Evolutionary conservation across 2,888 invertebrate species (phyloP), one percentile per base, ranked within the genome.

Genomic region (Polyommatus iphigenia): DNA sequence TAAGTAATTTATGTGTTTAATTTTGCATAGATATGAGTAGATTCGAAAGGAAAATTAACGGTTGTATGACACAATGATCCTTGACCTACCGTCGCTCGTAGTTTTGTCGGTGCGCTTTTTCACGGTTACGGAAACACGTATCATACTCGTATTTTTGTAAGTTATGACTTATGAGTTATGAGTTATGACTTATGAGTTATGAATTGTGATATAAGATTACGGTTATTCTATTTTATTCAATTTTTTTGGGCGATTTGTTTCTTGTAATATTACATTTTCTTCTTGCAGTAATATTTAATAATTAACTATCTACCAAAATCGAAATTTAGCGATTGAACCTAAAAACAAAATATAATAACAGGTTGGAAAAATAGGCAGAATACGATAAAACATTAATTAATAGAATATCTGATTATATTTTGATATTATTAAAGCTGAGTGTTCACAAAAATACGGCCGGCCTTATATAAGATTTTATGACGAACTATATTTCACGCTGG

Each of bases 21-120:
- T 29, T 73, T 75, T 54, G 50, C 75, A 32, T 75, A 75, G 62
- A 76, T 83, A 81, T 83, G 81, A 84, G 85, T 84, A 88, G 85
- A 87, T 89, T 89, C 86, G 87, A 90, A 88, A 88, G 88, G 86
- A 84, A 87, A 86, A 87, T 83, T 85, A 82, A 82, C 82, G 83
- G 85, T 85, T 86, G 86, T 87, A 87, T 89, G 85, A 84, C 84
- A 90, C 88, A 83, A 78, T 90, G 87, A 85, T 86, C 92, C 92
- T 92, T 92, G 92, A 91, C 91, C 89, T 82, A 86, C 89, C 88
- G 85, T 82, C 85, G 85, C 87, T 87, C 79, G 79, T 86, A 85
- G 84, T 84, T 83, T 83, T 83, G 83, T 86, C 82, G 82, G 83
- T 81, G 72, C 41, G 41, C 81, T 80, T 82, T 84, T 84, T 86